Base-by-base conservation (phyloP, 2,113 vertebrate genomes). In the Tonatia bakeri region DNA sequence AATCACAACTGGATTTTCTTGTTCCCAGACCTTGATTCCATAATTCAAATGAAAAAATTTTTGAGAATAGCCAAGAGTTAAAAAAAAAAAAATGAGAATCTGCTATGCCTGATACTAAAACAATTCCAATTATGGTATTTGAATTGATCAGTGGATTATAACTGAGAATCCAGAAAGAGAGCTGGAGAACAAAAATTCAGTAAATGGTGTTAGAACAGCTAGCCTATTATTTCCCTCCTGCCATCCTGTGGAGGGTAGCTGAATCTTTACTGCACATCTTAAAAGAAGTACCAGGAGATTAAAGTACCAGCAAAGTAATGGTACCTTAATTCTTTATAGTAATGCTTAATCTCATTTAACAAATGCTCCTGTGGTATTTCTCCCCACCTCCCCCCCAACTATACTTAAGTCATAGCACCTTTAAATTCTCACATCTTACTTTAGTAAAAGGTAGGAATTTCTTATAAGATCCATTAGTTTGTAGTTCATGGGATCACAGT, bases 341-440 rank as follows among this genome's bases (percentile, higher is more conserved):
- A 70, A 15, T 88, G 45, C 59, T 76, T 72, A 91, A 52, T 45
- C 28, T 96, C 83, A 47, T 47, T 94, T 73, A 81, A 86, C 47
- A 80, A 90, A 75, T 76, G 56, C 19, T 93, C 33, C 36, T 89
- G 31, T 47, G 33, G 13, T 45, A 92, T n/a, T 24, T 82, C 19
- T 52, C 83, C 54, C 79, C 95, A 47, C 47, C 11, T 16, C 52
- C 90, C 87, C 81, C 83, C n/a, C 84, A 80, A 96, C 92, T 45
- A 94, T 43, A 79, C 10, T 87, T 73, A 87, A 67, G 91, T 76
- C 40, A 95, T 0, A 87, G 31, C 33, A 90, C 45, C 40, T 61
- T 89, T 88, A 94, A 87, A 75, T 77, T 47, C 22, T 40, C 69
- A 81, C n/a, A 54, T 83, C 26, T 33, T 56, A 54, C 38, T 73